phyloP scores from a whole-genome alignment of 2,888 invertebrate genomes.

The Nymphalis c-album region DNA sequence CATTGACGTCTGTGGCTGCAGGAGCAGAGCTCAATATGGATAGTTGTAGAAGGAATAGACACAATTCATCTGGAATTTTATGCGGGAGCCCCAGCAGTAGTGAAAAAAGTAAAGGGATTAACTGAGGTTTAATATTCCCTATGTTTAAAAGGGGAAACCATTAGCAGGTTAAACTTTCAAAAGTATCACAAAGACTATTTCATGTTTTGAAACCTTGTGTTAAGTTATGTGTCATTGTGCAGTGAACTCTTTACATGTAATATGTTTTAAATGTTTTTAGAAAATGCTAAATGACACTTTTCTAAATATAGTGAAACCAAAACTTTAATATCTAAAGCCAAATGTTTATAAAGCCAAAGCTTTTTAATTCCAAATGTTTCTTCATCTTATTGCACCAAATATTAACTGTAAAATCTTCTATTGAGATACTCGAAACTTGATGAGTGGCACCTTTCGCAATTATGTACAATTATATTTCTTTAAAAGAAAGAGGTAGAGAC shows the following conservation, averaged over 20 bases:
- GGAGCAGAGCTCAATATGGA: constrained; percentile 85
- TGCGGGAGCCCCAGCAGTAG: constrained; percentile 69
- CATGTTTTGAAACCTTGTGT: neutral
- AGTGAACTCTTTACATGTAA: neutral
- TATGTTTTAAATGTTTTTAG: neutral
- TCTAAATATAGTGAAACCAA: constrained; percentile 16
- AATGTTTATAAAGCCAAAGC: constrained; percentile 19
- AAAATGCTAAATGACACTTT: neutral
- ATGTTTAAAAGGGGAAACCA: constrained; percentile 39
- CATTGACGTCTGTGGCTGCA: constrained; percentile 90
- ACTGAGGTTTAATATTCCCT: constrained; percentile 30
- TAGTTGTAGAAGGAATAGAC: constrained; percentile 89
- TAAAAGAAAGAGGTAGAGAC: constrained; percentile 7
- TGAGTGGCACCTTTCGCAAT: neutral
- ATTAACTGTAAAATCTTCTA: neutral
- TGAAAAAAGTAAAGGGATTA: constrained; percentile 51
- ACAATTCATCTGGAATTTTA: constrained; percentile 86
- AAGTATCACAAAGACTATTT: neutral
- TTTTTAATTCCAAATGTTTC: constrained; percentile 10
- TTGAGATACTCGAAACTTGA: neutral
- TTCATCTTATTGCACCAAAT: neutral
- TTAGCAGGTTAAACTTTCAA: constrained; percentile 1
- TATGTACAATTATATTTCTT: constrained; percentile 1
- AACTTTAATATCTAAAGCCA: constrained; percentile 17
- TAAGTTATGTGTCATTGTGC: neutral